Conservation (phyloP, 2,888 invertebrate species). For the Protodeltote pygarga region DNA sequence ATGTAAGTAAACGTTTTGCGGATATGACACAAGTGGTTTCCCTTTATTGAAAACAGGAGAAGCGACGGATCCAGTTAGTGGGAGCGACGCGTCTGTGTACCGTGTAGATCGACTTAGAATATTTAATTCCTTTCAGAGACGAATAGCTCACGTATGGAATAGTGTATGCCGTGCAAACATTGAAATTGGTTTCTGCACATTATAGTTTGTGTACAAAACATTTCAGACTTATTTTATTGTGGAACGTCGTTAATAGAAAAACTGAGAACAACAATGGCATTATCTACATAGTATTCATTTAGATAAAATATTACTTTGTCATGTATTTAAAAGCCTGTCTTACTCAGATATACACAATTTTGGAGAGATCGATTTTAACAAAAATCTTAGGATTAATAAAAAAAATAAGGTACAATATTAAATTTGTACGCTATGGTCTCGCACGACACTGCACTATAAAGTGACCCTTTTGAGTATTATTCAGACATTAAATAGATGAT, state of each 20-base stretch:
- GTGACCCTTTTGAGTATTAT: no score
- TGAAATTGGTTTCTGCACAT: conserved; percentile 30
- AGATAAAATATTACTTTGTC: no score
- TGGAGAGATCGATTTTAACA: no score
- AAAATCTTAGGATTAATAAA: no score
- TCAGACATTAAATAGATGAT: no score
- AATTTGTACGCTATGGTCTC: no score
- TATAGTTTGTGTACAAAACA: conserved; percentile 12
- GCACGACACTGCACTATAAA: no score
- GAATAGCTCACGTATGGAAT: conserved; percentile 34
- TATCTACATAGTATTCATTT: no score
- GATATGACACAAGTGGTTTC: conserved; percentile 74
- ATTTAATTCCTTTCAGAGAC: conserved; percentile 45
- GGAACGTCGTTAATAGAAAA: not conserved
- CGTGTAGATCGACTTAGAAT: conserved; percentile 44
- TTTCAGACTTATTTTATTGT: conserved; percentile 9
- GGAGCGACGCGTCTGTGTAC: conserved; percentile 43
- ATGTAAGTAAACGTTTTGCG: conserved; percentile 76
- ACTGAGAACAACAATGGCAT: no score
- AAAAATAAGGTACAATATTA: no score
- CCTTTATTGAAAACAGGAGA: conserved; percentile 76
- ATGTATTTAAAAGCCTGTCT: no score
- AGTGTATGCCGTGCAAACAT: conserved; percentile 30
- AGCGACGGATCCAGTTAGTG: conserved; percentile 49
- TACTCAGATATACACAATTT: no score